Evolutionary conservation across 2,113 vertebrate species (phyloP), one percentile per base, ranked within the genome.

Genomic region (Prionailurus viverrinus): DNA sequence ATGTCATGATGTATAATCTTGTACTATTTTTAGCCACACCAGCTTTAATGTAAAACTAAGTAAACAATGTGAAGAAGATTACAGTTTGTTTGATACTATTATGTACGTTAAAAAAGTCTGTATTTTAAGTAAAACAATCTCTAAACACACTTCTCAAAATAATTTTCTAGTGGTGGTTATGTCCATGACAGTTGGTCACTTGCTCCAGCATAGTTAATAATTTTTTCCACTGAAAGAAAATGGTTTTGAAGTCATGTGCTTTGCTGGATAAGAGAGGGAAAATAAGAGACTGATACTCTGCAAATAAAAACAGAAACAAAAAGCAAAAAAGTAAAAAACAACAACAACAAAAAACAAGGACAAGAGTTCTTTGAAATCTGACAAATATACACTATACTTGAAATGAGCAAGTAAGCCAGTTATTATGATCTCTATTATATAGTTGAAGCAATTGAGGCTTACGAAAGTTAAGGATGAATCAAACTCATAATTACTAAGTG

Each of bases 401-500:
- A 96, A 91, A 94, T 92, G 65, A 96, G 33, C 55, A 85, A 91
- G 36, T 96, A 80, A 97, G 91, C 78, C 78, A 66, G 45, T 89
- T 91, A 91, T 95, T 84, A 95, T 81, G 66, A 74, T 92, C 51
- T 85, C 78, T 95, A 27, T 92, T 84, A 96, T 10, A 81, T 31
- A 83, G 82, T 51, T 83, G 68, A 83, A 81, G 85, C 41, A 96
- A 73, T 25, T 93, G 92, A 87, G 79, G 78, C 48, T 95, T 74
- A 93, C 25, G 91, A 84, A 39, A 74, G 39, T 85, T 92, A 88
- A 92, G n/a, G 13, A 92, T 85, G 91, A 84, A 91, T 95, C 69
- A 89, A 89, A 96, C 55, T 91, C 76, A 97, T 84, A 96, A 95
- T 96, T 95, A 65, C 88, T 95, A 95, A 95, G 91, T 76, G 90